Percentiles rank a stretch among this genome's conserved stretches.
Conservation (phyloP, 1,140 invertebrate species). For the Trichonephila inaurata region DNA sequence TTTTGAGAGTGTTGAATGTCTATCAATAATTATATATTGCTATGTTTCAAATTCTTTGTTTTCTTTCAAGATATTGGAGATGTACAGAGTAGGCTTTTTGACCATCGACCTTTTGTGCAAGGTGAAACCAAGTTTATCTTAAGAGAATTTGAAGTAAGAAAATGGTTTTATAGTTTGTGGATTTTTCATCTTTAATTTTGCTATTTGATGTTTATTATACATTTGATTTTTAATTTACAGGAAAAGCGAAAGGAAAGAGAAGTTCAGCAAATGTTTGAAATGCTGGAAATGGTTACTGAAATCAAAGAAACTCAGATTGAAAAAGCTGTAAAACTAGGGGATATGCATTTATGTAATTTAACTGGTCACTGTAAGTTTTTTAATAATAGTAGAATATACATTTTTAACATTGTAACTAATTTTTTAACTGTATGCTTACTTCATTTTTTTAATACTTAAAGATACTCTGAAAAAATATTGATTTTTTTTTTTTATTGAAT, state of each 20-base stretch:
- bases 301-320: slow-evolving; percentile 87
- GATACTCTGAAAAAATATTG: no score
- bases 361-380: slow-evolving; percentile 83
- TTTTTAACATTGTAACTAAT: no score
- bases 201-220: background rate
- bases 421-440: no score
- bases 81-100: slow-evolving; percentile 90
- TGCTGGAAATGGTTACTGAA: slow-evolving; percentile 88
- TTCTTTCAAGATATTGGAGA: slow-evolving; percentile 86
- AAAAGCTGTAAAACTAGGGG: slow-evolving; percentile 83
- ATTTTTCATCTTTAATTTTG: background rate
- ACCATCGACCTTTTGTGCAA: slow-evolving; percentile 90
- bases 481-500: no score
- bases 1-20: background rate
- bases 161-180: background rate
- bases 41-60: background rate
- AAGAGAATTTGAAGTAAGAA: slow-evolving; percentile 89
- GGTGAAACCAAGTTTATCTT: slow-evolving; percentile 91
- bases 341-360: slow-evolving; percentile 85
- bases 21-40: background rate
- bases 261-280: slow-evolving; percentile 88
- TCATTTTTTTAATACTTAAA: no score
- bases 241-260: slow-evolving; percentile 88
- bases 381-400: no score
- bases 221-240: slow-evolving; percentile 80